A percentile compares a stretch with the other conserved stretches of the same genome.
Conservation (phyloP, 1,140 invertebrate genomes). For the Mercenaria mercenaria region DNA sequence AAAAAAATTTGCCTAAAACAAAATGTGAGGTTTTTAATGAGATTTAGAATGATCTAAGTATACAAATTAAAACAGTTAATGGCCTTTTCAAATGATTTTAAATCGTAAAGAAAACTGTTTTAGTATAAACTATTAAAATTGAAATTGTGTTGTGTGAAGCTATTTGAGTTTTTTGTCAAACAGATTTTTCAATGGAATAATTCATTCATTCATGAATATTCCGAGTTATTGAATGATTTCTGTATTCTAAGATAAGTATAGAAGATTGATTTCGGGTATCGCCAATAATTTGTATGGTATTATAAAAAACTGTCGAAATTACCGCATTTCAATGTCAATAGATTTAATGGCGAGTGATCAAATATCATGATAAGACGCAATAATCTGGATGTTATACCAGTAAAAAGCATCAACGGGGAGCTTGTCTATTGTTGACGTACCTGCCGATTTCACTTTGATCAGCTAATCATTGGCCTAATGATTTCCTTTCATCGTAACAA, state of each 20-base stretch:
- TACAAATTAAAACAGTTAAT: too few relatives aligned
- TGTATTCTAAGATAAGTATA: background rate
- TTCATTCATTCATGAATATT: background rate
- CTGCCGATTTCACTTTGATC: conserved; percentile 23
- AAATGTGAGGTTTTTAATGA: too few relatives aligned
- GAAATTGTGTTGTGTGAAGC: too few relatives aligned
- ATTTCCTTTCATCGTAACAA: conserved; percentile 21
- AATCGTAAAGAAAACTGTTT: too few relatives aligned
- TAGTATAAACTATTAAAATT: too few relatives aligned
- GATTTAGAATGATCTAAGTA: too few relatives aligned
- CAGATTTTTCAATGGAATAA: background rate
- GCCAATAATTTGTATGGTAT: background rate
- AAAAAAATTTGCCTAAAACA: too few relatives aligned
- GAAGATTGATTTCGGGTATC: background rate
- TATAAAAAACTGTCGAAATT: background rate
- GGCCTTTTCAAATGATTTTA: too few relatives aligned
- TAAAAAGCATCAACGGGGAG: background rate
- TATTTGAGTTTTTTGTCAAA: too few relatives aligned
- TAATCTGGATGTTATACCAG: background rate
- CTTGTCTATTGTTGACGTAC: conserved; percentile 26
- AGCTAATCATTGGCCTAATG: background rate
- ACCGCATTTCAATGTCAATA: conserved; percentile 12
- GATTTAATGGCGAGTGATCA: background rate
- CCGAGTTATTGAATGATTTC: background rate
- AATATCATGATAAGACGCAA: background rate